Conservation (phyloP, 2,888 invertebrate genomes). For the Dicycla oo region DNA sequence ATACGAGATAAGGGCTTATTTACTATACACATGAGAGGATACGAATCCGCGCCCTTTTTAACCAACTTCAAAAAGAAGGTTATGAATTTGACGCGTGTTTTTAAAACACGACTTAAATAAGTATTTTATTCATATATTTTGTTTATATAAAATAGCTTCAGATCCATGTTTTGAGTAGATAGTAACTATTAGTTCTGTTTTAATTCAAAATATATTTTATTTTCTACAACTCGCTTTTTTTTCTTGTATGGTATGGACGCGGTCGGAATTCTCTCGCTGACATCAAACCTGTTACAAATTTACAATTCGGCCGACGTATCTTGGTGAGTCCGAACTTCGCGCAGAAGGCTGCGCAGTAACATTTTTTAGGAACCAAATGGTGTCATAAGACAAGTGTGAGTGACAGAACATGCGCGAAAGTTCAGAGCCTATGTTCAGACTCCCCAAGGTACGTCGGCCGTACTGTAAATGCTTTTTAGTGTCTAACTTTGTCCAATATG, state of each 20-base stretch:
- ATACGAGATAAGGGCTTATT: slow-evolving; percentile 58
- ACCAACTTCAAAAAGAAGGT: slow-evolving; percentile 32
- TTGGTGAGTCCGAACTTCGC: no score
- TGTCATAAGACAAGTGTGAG: no score
- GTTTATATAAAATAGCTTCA: slow-evolving; percentile 32
- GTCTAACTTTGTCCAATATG: neutral
- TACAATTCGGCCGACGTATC: neutral
- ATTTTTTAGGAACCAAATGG: no score
- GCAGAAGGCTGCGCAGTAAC: no score
- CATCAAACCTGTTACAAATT: slow-evolving; percentile 15
- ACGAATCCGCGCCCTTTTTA: slow-evolving; percentile 36
- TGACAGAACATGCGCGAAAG: no score
- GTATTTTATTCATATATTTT: slow-evolving; percentile 41
- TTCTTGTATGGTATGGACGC: slow-evolving; percentile 15
- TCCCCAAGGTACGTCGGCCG: no score
- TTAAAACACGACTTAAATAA: slow-evolving; percentile 26
- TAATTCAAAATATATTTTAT: slow-evolving; percentile 54
- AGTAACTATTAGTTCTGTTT: slow-evolving; percentile 45
- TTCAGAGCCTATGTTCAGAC: no score
- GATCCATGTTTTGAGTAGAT: slow-evolving; percentile 42
- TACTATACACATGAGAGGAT: slow-evolving; percentile 53
- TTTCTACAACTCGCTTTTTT: slow-evolving; percentile 46
- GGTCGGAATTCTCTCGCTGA: slow-evolving; percentile 43
- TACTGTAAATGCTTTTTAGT: slow-evolving; percentile 14
- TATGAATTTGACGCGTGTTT: slow-evolving; percentile 21